Evolutionary conservation across 2,113 vertebrate species (phyloP).

Genomic region (Ptychochromis oligacanthus): DNA sequence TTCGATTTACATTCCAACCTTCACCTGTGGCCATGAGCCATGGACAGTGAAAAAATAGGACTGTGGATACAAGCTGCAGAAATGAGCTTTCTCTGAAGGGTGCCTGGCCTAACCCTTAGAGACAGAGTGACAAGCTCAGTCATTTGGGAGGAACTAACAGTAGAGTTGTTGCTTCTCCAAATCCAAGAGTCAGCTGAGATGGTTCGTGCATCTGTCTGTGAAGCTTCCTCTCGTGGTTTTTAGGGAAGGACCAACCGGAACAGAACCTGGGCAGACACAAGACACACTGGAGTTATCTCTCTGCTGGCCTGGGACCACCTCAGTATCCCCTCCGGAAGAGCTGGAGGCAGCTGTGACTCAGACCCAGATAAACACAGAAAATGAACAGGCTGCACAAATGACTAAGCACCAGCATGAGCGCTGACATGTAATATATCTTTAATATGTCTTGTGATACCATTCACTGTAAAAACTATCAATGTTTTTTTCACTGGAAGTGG

Average conservation of each 20-base stretch:
- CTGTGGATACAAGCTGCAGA: not conserved
- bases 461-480: conserved; percentile 62
- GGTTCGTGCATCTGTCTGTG: not conserved
- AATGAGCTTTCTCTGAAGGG: not conserved
- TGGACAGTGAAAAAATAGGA: not conserved
- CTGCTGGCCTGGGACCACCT: not conserved
- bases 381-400: conserved; percentile 27
- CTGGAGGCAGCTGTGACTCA: conserved; percentile 4
- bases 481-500: conserved; percentile 42
- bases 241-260: not conserved
- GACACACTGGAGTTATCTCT: not conserved
- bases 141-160: not conserved
- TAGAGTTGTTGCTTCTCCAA: not conserved
- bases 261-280: not conserved
- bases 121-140: not conserved
- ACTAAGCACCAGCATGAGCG: conserved; percentile 40
- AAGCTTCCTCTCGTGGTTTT: not conserved
- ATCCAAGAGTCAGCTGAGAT: not conserved
- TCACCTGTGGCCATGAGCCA: not conserved
- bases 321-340: conserved; percentile 3
- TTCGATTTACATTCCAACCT: not conserved
- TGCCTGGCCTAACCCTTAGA: not conserved
- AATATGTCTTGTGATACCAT: conserved; percentile 48
- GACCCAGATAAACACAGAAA: conserved; percentile 5
- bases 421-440: conserved; percentile 46